Conservation (phyloP, 1,140 invertebrate species). For the Nasonia giraulti region DNA sequence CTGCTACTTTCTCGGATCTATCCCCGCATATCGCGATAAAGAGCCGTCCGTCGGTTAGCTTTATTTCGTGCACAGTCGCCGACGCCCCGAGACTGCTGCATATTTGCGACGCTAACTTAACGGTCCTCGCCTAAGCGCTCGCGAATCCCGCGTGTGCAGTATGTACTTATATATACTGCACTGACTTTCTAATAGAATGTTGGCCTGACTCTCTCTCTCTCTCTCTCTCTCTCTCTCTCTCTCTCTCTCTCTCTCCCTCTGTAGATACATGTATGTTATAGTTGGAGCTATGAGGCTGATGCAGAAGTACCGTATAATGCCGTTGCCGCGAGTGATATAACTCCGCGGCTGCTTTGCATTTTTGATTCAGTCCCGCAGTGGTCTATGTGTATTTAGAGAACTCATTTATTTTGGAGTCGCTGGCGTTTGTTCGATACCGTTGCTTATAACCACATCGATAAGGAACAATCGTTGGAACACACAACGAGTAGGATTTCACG, state of each 20-base stretch:
- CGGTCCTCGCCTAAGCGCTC: neutral
- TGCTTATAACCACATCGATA: too few species aligned
- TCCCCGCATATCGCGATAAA: neutral
- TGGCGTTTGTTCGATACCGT: too few species aligned
- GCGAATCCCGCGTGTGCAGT: neutral
- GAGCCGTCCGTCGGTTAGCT: neutral
- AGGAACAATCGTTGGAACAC: too few species aligned
- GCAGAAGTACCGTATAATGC: slow-evolving; percentile 1
- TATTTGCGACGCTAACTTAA: neutral
- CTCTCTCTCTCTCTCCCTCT: neutral
- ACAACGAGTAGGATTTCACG: neutral
- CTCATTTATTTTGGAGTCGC: neutral
- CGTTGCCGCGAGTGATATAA: neutral
- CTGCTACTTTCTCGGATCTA: neutral
- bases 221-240: neutral
- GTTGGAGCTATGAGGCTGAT: neutral
- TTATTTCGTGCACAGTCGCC: neutral
- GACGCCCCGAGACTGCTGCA: neutral
- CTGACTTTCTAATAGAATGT: slow-evolving; percentile 4
- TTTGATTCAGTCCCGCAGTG: neutral
- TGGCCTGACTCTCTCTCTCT: neutral
- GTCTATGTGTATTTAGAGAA: neutral
- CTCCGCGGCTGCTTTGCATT: neutral
- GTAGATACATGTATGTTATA: neutral
- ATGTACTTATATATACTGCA: neutral